Conservation (phyloP, 2,113 vertebrate genomes). For the Alexandromys fortis region DNA sequence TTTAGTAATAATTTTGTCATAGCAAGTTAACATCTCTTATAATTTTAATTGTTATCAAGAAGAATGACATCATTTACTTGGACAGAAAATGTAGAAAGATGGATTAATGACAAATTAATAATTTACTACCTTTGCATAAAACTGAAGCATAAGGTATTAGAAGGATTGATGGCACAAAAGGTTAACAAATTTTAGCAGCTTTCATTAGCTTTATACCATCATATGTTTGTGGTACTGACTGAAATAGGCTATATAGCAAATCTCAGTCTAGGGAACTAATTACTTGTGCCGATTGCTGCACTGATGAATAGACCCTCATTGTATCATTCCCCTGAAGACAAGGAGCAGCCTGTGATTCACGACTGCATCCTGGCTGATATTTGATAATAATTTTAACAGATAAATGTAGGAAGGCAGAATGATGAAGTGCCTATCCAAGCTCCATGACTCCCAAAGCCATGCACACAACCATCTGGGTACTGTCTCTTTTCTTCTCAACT, state of each 20-base stretch:
- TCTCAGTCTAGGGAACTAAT: conserved; percentile 93
- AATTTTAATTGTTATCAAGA: conserved; percentile 94
- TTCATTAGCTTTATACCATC: conserved; percentile 92
- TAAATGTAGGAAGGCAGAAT: conserved; percentile 96
- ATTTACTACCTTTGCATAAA: conserved; percentile 95
- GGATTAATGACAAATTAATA: conserved; percentile 94
- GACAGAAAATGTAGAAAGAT: conserved; percentile 87
- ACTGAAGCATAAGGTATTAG: conserved; percentile 83
- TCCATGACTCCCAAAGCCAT: conserved; percentile 91
- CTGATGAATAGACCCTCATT: conserved; percentile 97
- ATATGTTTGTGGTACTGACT: conserved; percentile 88
- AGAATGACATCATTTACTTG: conserved; percentile 91
- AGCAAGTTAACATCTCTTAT: conserved; percentile 83
- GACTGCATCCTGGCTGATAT: conserved; percentile 91
- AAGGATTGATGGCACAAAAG: conserved; percentile 89
- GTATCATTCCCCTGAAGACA: conserved; percentile 91
- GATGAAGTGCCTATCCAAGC: conserved; percentile 94
- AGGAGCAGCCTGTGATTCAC: conserved; percentile 89
- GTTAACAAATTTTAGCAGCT: conserved; percentile 91
- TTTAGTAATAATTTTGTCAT: conserved; percentile 81
- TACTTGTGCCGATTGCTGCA: conserved; percentile 90
- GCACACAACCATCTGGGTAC: conserved; percentile 89
- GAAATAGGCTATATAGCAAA: conserved; percentile 92
- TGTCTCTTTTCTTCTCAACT: conserved; percentile 76
- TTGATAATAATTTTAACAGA: conserved; percentile 99